These are phyloP conservation scores for Lordiphosa stackelbergi DNA, from an alignment of 1,140 invertebrate genomes.

Conservation along the genomic window DNA sequence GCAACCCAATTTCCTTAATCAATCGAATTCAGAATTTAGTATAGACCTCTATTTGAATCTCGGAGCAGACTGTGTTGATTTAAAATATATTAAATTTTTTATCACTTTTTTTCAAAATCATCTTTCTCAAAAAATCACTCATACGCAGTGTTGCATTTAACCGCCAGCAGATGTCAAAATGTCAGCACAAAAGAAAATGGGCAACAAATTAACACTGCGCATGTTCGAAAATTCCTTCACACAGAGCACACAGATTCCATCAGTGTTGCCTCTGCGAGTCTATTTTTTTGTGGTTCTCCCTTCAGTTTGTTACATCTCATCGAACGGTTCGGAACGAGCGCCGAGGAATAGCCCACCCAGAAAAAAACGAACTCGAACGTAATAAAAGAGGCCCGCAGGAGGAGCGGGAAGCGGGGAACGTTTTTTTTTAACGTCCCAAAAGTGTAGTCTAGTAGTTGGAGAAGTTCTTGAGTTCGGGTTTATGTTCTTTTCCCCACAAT, in stretches of 20 bases:
- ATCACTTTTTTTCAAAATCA: not conserved
- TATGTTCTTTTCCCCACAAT: constrained; percentile 16
- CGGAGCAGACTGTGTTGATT: not conserved
- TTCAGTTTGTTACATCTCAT: constrained; percentile 71
- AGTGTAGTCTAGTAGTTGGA: not conserved
- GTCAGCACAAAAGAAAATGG: constrained; percentile 36
- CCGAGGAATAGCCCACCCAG: constrained; percentile 24
- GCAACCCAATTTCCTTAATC: no score
- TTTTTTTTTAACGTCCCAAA: constrained; percentile 24
- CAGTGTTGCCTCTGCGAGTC: constrained; percentile 20
- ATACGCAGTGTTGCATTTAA: constrained; percentile 60
- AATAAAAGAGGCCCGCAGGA: constrained; percentile 30
- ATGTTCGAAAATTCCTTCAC: constrained; percentile 19
- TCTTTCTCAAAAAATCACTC: constrained; percentile 15
- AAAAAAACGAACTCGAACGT: constrained; percentile 15
- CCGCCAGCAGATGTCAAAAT: constrained; percentile 35
- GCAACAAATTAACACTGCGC: constrained; percentile 22
- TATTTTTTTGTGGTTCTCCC: constrained; percentile 40
- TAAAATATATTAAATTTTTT: no score
- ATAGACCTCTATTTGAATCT: not conserved
- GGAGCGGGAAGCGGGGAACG: constrained; percentile 37
- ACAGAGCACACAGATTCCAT: constrained; percentile 38
- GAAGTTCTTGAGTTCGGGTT: not conserved
- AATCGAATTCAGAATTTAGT: no score
- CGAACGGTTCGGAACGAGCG: constrained; percentile 57